Percentiles rank a stretch among this genome's conserved stretches.
Evolutionary conservation across 1,140 invertebrate species (phyloP).

Genomic region (Drosophila saltans): DNA sequence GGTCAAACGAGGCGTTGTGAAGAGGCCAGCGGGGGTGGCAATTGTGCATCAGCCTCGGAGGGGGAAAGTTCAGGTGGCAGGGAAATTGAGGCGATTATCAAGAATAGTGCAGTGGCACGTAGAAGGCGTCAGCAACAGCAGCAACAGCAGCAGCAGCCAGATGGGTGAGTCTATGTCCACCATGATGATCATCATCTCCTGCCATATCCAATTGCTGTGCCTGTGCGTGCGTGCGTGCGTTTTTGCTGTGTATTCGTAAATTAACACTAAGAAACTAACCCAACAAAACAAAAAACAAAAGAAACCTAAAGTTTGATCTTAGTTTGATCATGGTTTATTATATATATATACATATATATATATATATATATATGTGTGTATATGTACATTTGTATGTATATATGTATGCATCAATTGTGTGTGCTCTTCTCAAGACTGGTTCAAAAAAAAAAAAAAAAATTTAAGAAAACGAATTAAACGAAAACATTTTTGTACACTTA

Average conservation of each 20-base stretch:
- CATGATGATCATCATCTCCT: slow-evolving; percentile 26
- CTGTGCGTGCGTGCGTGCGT: slow-evolving; percentile 9
- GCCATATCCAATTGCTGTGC: slow-evolving; percentile 22
- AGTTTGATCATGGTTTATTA: slow-evolving; percentile 26
- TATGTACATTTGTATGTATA: slow-evolving; percentile 28
- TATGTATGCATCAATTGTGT: slow-evolving; percentile 54
- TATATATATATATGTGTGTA: slow-evolving; percentile 23
- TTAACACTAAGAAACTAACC: slow-evolving; percentile 63
- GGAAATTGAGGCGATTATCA: slow-evolving; percentile 85
- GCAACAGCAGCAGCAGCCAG: slow-evolving; percentile 52
- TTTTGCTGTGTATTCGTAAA: slow-evolving; percentile 42
- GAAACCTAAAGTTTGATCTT: background rate
- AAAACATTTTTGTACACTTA: slow-evolving; percentile 43
- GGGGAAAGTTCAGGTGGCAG: slow-evolving; percentile 85
- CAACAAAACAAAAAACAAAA: background rate
- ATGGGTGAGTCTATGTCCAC: slow-evolving; percentile 68
- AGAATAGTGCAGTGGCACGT: slow-evolving; percentile 84
- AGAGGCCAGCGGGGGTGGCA: slow-evolving; percentile 37
- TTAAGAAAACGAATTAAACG: background rate
- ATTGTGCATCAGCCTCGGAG: slow-evolving; percentile 83
- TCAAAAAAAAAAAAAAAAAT: slow-evolving; percentile 39
- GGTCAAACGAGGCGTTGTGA: slow-evolving; percentile 52
- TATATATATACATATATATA: slow-evolving; percentile 30
- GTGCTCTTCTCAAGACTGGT: slow-evolving; percentile 65
- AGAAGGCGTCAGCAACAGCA: slow-evolving; percentile 75